Percentiles rank a stretch among this genome's conserved stretches.
Evolutionary conservation across 1,140 invertebrate species (phyloP).

Genomic region (Anagrus nilaparvatae): DNA sequence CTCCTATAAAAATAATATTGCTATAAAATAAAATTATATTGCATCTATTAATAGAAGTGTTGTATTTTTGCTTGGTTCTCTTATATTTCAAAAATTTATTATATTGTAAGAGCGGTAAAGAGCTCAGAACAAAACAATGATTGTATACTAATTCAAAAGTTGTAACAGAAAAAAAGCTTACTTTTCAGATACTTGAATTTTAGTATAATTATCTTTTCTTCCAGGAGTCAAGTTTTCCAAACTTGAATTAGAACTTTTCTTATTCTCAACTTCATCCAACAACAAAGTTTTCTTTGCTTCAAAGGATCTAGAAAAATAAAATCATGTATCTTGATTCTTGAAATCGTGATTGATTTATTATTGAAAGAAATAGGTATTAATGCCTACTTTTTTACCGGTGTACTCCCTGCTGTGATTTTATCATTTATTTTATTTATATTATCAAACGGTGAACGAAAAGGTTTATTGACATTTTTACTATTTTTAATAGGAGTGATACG

Average conservation of each 20-base stretch:
- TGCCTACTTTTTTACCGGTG: conserved; percentile 2
- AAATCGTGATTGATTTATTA: not conserved
- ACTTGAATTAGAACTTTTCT: too few species aligned
- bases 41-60: not conserved
- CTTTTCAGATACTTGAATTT: too few species aligned
- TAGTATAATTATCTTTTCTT: too few species aligned
- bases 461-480: conserved; percentile 13
- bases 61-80: too few species aligned
- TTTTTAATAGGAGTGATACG: conserved; percentile 11
- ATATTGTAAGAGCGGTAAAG: too few species aligned
- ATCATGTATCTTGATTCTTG: not conserved
- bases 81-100: too few species aligned
- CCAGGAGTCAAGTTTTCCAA: too few species aligned
- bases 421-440: not conserved
- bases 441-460: conserved; percentile 14
- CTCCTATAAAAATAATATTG: not conserved
- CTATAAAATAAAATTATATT: not conserved
- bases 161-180: too few species aligned
- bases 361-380: not conserved
- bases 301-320: conserved; percentile 6
- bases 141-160: too few species aligned
- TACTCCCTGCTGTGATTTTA: not conserved
- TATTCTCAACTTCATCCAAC: conserved; percentile 4
- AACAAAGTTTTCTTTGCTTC: conserved; percentile 11
- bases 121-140: too few species aligned